Conservation (phyloP, 1,140 invertebrate genomes). For the Drosophila setifemur region DNA sequence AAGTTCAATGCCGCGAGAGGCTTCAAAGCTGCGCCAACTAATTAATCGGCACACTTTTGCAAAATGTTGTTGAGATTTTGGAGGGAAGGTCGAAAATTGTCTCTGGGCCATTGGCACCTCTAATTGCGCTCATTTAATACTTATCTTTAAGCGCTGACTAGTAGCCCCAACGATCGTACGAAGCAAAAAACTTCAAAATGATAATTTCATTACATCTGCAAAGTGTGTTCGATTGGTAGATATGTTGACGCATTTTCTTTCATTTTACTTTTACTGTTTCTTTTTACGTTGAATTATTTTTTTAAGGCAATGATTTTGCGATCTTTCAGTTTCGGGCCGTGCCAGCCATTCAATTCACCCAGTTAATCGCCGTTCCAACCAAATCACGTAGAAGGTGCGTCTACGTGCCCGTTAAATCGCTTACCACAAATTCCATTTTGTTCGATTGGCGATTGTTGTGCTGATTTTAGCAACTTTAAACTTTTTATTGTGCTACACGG, state of each 20-base stretch:
- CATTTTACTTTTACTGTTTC: conserved; percentile 5
- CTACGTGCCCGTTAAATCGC: conserved; percentile 20
- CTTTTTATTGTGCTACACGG: conserved; percentile 31
- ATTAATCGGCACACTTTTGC: conserved; percentile 55
- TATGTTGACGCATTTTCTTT: conserved; percentile 31
- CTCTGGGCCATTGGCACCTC: conserved; percentile 34
- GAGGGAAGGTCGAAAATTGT: conserved; percentile 15
- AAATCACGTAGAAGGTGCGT: conserved; percentile 27
- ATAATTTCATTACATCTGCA: conserved; percentile 53
- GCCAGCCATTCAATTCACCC: conserved; percentile 2
- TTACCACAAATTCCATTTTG: conserved; percentile 30
- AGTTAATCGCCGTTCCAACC: conserved; percentile 10
- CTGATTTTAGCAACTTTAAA: conserved; percentile 21
- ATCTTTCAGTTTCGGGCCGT: conserved; percentile 23
- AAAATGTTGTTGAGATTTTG: conserved; percentile 24
- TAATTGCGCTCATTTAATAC: conserved; percentile 74
- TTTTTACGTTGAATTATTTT: conserved; percentile 14
- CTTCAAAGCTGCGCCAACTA: conserved; percentile 46
- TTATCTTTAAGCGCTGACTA: conserved; percentile 42
- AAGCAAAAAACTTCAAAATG: conserved; percentile 5
- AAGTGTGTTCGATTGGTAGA: conserved; percentile 5
- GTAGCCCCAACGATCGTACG: conserved; percentile 18
- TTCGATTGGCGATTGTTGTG: conserved; percentile 31
- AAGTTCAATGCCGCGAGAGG: conserved; percentile 56
- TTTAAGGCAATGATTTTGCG: conserved; percentile 24